Conservation (phyloP, 92 coral and sea anemone genomes). For the Montipora capitata region DNA sequence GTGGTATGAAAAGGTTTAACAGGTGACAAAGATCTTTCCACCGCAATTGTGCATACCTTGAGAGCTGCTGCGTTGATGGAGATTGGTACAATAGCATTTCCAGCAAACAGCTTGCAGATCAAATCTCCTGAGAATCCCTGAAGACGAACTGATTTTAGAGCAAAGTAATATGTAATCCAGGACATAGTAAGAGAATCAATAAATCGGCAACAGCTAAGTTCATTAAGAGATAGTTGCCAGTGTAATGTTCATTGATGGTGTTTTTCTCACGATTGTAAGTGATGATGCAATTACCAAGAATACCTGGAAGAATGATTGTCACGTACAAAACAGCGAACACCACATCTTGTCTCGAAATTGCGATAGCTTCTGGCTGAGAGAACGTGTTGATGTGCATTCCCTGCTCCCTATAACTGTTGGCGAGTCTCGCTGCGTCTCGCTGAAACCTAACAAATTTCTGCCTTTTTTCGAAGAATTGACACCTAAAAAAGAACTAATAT, state of each 20-base stretch:
- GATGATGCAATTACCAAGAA: constrained; percentile 56
- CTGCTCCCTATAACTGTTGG: too few relatives aligned
- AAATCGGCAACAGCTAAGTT: background rate
- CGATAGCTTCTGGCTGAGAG: background rate
- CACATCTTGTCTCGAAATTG: constrained; percentile 26
- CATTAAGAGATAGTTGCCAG: constrained; percentile 63
- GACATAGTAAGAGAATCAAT: constrained; percentile 61
- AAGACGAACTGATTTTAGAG: constrained; percentile 45
- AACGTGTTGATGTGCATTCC: background rate
- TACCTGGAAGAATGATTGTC: constrained; percentile 43
- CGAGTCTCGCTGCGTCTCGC: too few relatives aligned
- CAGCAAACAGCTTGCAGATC: too few relatives aligned
- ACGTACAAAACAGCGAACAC: constrained; percentile 45
- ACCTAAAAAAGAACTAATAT: too few relatives aligned
- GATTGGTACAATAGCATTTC: too few relatives aligned
- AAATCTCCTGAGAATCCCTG: constrained; percentile 42
- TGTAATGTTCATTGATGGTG: constrained; percentile 54
- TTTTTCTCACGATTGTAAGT: constrained; percentile 46
- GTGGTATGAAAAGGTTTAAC: too few relatives aligned
- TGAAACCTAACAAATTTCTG: too few relatives aligned
- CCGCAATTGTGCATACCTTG: constrained; percentile 41
- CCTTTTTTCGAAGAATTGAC: too few relatives aligned
- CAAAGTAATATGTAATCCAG: constrained; percentile 65
- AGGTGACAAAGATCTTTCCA: constrained; percentile 49
- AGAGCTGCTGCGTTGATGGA: constrained; percentile 35